Percentiles rank a stretch among this genome's conserved stretches.
Evolutionary conservation across 2,113 vertebrate species (phyloP).

Genomic region (Coracopsis vasa): DNA sequence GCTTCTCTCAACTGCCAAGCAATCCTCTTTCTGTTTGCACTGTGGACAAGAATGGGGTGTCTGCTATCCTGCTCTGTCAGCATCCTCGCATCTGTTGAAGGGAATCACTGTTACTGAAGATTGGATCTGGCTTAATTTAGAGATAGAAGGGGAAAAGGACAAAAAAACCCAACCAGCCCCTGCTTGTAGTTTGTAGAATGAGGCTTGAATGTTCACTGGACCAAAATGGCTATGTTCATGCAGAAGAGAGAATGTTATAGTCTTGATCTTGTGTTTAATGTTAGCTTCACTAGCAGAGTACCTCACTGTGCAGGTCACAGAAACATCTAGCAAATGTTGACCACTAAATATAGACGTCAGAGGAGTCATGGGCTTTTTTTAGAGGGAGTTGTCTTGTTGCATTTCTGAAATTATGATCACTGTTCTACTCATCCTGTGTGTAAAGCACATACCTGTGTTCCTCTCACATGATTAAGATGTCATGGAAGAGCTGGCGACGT

Average conservation of each 20-base stretch:
- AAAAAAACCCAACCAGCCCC: not conserved
- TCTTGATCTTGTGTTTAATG: not conserved
- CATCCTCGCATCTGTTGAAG: not conserved
- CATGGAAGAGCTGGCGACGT: not conserved
- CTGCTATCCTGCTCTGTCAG: not conserved
- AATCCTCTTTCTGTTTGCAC: not conserved
- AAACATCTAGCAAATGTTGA: constrained; percentile 24
- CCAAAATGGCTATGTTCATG: not conserved
- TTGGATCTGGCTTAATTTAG: not conserved
- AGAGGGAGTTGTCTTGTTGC: constrained; percentile 20
- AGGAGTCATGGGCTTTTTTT: constrained; percentile 39
- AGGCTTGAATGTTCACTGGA: not conserved
- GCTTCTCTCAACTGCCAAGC: constrained; percentile 1
- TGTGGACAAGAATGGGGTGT: not conserved
- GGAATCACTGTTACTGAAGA: not conserved
- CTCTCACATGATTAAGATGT: constrained; percentile 26
- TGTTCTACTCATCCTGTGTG: constrained; percentile 30
- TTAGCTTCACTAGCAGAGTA: not conserved
- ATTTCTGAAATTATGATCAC: constrained; percentile 11
- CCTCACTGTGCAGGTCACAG: not conserved
- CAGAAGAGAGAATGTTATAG: not conserved
- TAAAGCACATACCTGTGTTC: constrained; percentile 26
- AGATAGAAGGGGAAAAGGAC: not conserved
- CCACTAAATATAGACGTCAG: constrained; percentile 40
- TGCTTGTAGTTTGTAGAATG: not conserved